Base-by-base conservation (phyloP, 1,140 invertebrate species). In the Saccostrea cuccullata region DNA sequence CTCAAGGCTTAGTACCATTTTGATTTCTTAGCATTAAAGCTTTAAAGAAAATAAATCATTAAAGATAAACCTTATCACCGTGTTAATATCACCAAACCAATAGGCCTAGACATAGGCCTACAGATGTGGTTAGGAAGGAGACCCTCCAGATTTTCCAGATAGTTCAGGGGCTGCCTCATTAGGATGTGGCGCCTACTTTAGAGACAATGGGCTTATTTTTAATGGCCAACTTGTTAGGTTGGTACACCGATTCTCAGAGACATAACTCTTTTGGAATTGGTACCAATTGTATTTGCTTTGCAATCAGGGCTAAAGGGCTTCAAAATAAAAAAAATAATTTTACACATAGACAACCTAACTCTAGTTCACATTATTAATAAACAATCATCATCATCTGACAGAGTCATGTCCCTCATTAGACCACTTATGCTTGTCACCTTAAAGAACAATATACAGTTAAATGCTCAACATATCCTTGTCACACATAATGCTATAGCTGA, bases 191-290 rank as follows among this genome's bases (percentile, higher is more conserved):
- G 70, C 58, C 30, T 36, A 36, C 30, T 36, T 36, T 2, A 15
- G 20, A 55, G 64, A 36, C 47, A 56, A 12, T 86, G 88, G 85
- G 36, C 23, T 26, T 82, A 55, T 55, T 86, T 88, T 82, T 55
- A 30, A 30, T 89, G 30, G 56, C 67, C 84, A 84, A 15, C 9
- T 11, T 60, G 15, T 47, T 36, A 30, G 82, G 86, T 20, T 30
- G 26, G 17, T 36, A 55, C 26, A 4, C 58, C 82, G 9, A 70
- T 84, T 6, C 70, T 85, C n/a, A 5, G n/a, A 9, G 87, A 88
- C 58, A 89, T 87, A 17, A 86, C 89, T 15, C 85, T 85, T 64
- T 84, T 89, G 23, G 84, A 86, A 86, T 60, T 89, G 36, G 30
- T 89, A 13, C 89, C 89, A 30, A 87, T 89, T 55, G 67, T 84